Base-by-base conservation (phyloP, 2,797 vertebrate genomes). In the Limnodromus scolopaceus region DNA sequence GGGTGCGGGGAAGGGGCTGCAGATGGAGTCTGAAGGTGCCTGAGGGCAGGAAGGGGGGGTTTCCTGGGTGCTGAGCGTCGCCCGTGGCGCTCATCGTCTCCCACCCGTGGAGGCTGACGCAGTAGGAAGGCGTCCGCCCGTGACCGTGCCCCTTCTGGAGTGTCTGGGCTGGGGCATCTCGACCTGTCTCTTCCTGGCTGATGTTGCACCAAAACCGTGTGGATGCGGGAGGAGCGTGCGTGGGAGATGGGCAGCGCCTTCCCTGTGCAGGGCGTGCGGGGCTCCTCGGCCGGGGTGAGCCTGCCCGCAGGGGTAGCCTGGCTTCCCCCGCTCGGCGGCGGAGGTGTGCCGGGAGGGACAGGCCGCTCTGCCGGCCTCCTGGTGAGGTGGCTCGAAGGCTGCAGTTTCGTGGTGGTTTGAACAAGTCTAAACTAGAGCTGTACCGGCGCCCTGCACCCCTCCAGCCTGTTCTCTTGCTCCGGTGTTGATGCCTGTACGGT, bases 21-120 rank as follows among this genome's bases (percentile, higher is more conserved):
- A 0, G 49, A 5, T 20, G 43, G 22, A 2, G 13, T 5, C n/a
- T 5, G 71, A 12, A 9, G 27, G 39, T 0, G 8, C 12, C 11
- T 1, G 46, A 4, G 6, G 27, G 27, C 46, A 5, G 5, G 18
- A 13, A 3, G 41, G 1, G 11, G 19, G 20, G 9, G 4, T 14
- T 32, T 27, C 2, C 9, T 24, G 36, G 3, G 39, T 16, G 17
- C 22, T 12, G 0, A 0, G 49, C 27, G 2, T n/a, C 27, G 0
- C 11, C 7, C 1, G 0, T 0, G 49, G 23, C 5, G 2, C 13
- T 58, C 16, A 0, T 6, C 51, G 5, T 1, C 6, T 43, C 1
- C 5, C 5, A 2, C 5, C 9, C 2, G 15, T 5, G 20, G 17
- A 6, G 5, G 13, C 1, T 32, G 8, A 0, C 22, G 22, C 3